These are phyloP conservation scores for Pseudorectes ferrugineus DNA, from an alignment of 2,113 vertebrate genomes.

Conservation along the genomic window DNA sequence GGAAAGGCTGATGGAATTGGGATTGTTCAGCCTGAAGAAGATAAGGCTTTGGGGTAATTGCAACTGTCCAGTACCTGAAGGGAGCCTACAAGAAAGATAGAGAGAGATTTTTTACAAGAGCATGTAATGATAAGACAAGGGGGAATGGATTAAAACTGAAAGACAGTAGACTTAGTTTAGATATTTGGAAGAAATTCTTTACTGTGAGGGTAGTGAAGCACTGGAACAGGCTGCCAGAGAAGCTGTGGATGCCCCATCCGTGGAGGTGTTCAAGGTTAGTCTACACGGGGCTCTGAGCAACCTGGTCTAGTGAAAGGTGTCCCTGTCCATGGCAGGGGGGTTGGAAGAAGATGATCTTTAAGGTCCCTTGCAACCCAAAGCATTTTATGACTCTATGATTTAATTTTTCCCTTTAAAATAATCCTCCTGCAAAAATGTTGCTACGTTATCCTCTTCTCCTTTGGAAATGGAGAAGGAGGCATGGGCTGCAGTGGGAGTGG, in stretches of 20 bases:
- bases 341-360: neutral
- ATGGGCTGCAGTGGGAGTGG: rapidly evolving
- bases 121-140: neutral
- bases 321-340: neutral
- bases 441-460: rapidly evolving
- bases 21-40: neutral
- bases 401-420: neutral
- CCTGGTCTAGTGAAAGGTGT: neutral
- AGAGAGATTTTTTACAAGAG: neutral
- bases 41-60: neutral
- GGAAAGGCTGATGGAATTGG: neutral
- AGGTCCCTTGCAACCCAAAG: neutral
- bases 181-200: neutral
- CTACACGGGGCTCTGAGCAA: neutral
- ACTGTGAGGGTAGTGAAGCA: neutral
- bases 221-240: neutral
- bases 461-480: neutral
- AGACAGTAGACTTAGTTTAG: neutral
- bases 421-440: neutral
- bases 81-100: neutral
- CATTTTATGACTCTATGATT: neutral
- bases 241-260: neutral
- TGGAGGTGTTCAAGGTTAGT: neutral
- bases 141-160: neutral
- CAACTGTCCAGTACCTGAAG: neutral